Evolutionary conservation across 2,888 invertebrate species (phyloP).

Genomic region (Smittia aterrima): DNA sequence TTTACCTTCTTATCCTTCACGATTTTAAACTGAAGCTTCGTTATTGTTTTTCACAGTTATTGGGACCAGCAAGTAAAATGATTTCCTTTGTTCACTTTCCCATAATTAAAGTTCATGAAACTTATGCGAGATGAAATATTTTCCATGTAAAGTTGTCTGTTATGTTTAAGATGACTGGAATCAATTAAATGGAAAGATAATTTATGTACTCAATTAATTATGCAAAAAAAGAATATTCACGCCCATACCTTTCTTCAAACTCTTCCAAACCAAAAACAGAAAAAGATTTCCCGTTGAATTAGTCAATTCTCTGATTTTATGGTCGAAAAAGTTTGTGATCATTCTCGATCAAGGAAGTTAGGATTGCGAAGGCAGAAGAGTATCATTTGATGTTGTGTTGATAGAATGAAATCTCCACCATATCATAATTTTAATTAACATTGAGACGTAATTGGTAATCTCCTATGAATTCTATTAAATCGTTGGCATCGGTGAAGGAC

Average conservation of each 20-base stretch:
- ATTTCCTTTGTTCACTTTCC: neutral
- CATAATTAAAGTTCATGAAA: neutral
- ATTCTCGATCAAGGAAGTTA: neutral
- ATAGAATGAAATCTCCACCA: neutral
- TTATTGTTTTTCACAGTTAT: neutral
- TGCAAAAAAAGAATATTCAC: too few species aligned
- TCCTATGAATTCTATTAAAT: neutral
- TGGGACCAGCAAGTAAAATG: neutral
- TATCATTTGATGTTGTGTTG: constrained; percentile 6
- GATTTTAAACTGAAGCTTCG: neutral
- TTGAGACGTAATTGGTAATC: neutral
- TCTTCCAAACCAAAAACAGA: constrained; percentile 9
- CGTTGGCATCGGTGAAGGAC: neutral
- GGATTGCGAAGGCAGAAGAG: neutral
- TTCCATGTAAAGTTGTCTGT: neutral
- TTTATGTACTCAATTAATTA: neutral
- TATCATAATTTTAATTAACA: constrained; percentile 4
- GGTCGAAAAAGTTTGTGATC: neutral
- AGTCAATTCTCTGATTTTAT: neutral
- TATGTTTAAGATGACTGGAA: constrained; percentile 4
- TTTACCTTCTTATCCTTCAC: neutral
- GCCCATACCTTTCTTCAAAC: neutral
- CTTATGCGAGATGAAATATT: neutral
- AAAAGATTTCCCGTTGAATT: neutral
- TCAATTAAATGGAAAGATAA: neutral